phyloP scores from a whole-genome alignment of 2,113 vertebrate species.

The Dasypus novemcinctus region DNA sequence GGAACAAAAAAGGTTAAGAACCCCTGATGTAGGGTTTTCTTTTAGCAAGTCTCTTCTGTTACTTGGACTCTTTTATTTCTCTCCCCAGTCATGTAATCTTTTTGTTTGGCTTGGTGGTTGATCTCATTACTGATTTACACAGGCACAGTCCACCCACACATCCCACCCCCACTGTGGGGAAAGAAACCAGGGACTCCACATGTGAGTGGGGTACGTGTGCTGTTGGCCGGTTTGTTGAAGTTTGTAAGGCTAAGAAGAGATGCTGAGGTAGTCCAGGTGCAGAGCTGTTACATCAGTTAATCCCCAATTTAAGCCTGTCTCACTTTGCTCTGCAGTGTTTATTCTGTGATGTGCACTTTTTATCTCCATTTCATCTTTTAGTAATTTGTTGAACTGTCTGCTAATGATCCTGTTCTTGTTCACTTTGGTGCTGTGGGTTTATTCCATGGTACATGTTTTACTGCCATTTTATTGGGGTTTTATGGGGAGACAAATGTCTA shows the following conservation, averaged over 20 bases:
- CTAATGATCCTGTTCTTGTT: background rate
- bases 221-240: background rate
- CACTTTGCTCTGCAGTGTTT: background rate
- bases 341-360: background rate
- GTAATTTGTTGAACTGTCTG: constrained; percentile 4
- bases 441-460: background rate
- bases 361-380: background rate
- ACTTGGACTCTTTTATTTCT: background rate
- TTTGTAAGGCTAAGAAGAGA: background rate
- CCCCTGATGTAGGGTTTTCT: background rate
- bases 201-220: background rate
- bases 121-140: background rate
- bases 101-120: background rate
- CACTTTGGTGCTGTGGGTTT: background rate
- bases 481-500: background rate
- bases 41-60: background rate
- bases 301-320: background rate
- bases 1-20: no score
- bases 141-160: background rate
- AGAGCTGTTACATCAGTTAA: background rate
- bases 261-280: background rate
- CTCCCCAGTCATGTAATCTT: background rate
- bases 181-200: background rate
- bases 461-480: background rate
- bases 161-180: background rate